phyloP scores from a whole-genome alignment of 1,140 invertebrate species.

The Drosophila sucinea region DNA sequence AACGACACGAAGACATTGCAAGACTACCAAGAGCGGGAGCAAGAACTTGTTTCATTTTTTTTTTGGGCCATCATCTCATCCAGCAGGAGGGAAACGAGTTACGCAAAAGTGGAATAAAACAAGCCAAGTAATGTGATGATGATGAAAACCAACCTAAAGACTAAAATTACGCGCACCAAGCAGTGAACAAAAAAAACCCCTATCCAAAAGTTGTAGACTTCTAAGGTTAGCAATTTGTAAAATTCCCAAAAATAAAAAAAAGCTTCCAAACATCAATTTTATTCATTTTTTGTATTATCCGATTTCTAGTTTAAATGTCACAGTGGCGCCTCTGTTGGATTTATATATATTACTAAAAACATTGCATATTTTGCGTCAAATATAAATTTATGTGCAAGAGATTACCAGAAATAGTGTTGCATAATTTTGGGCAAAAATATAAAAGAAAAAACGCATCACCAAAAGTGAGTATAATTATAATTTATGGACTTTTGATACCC shows the following conservation, averaged over 20 bases:
- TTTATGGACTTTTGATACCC: neutral
- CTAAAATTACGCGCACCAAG: too few relatives aligned
- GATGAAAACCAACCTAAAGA: neutral
- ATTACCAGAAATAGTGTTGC: neutral
- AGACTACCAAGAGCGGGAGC: conserved; percentile 38
- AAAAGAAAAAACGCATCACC: neutral
- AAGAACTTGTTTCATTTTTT: conserved; percentile 41
- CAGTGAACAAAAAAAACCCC: too few relatives aligned
- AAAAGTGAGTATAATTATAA: neutral
- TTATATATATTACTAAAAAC: neutral
- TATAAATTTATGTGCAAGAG: neutral
- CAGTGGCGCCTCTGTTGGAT: neutral
- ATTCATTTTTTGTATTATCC: too few relatives aligned
- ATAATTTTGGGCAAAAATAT: neutral
- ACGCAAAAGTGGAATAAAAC: conserved; percentile 35
- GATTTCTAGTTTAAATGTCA: neutral
- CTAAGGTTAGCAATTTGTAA: too few relatives aligned
- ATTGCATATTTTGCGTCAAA: neutral
- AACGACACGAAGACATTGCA: conserved; percentile 22
- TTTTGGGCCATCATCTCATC: conserved; percentile 8
- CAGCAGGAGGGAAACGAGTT: conserved; percentile 44
- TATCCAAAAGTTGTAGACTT: too few relatives aligned
- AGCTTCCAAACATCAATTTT: too few relatives aligned
- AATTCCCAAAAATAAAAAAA: too few relatives aligned
- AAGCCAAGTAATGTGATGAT: conserved; percentile 33